A percentile compares a stretch with the other conserved stretches of the same genome.
These are phyloP conservation scores for Callitettix versicolor DNA, from an alignment of 1,140 invertebrate genomes.

Conservation along the genomic window DNA sequence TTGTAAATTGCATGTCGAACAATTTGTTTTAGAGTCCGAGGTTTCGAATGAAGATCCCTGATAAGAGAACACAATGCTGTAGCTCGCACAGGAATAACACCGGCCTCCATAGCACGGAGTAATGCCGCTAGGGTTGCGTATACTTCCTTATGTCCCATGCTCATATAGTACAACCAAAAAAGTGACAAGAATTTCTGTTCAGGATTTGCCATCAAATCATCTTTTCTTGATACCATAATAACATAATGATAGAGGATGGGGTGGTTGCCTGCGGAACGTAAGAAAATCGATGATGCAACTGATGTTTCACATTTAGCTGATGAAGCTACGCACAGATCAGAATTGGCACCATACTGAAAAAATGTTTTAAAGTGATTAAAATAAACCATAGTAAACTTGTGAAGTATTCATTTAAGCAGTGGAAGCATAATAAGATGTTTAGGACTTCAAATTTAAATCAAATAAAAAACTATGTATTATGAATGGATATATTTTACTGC, in stretches of 20 bases:
- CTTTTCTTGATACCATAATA: conserved; percentile 52
- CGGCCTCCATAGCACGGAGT: conserved; percentile 49
- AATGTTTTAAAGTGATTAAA: too few species aligned
- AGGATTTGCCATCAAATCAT: conserved; percentile 52
- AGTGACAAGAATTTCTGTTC: conserved; percentile 49
- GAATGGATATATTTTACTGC: too few species aligned
- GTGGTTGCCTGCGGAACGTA: conserved; percentile 10
- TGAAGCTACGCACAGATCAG: conserved; percentile 36
- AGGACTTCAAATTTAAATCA: too few species aligned
- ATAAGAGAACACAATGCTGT: conserved; percentile 48
- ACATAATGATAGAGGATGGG: conserved; percentile 53
- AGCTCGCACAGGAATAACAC: conserved; percentile 51
- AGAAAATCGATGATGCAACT: conserved; percentile 13
- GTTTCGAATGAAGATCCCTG: conserved; percentile 41
- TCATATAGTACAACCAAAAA: conserved; percentile 52
- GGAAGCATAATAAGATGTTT: too few species aligned
- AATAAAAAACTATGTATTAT: too few species aligned
- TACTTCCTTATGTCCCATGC: conserved; percentile 53
- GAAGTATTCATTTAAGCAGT: too few species aligned
- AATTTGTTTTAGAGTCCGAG: conserved; percentile 53
- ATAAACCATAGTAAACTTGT: too few species aligned
- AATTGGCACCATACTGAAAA: conserved; percentile 46
- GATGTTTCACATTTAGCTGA: neutral
- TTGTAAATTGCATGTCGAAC: conserved; percentile 52
- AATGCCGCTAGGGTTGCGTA: conserved; percentile 49